phyloP scores from a whole-genome alignment of 2,113 vertebrate species.

The Callopanchax toddi region DNA sequence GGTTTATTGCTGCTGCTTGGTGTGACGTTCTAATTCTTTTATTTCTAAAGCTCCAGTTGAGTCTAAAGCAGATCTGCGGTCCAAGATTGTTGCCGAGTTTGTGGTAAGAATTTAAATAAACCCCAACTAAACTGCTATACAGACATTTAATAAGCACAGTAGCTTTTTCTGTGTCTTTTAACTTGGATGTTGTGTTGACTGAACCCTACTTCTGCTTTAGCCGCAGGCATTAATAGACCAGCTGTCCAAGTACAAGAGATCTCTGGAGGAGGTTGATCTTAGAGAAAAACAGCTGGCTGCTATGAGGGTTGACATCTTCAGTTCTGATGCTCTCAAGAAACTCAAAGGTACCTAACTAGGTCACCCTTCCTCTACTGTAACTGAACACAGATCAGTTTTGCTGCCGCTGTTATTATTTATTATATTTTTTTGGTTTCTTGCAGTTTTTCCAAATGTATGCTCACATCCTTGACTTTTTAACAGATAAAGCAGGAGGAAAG shows the following conservation, averaged over 20 bases:
- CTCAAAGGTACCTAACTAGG: slow-evolving; percentile 87
- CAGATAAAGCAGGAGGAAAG: slow-evolving; percentile 97
- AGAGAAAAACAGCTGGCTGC: slow-evolving; percentile 94
- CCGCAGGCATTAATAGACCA: slow-evolving; percentile 91
- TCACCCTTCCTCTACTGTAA: not conserved
- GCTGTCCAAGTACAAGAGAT: slow-evolving; percentile 84
- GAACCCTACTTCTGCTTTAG: slow-evolving; percentile 69
- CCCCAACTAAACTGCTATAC: not conserved
- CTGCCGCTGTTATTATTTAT: not conserved
- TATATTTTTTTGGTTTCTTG: not conserved
- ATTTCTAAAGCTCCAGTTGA: slow-evolving; percentile 80
- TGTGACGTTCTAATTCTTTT: not conserved
- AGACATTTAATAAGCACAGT: not conserved
- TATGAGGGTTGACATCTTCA: slow-evolving; percentile 95
- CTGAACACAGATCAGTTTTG: not conserved
- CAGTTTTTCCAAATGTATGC: not conserved
- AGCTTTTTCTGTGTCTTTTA: not conserved
- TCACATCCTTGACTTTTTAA: slow-evolving; percentile 5
- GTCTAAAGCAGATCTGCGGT: slow-evolving; percentile 89
- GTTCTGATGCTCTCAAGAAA: slow-evolving; percentile 90
- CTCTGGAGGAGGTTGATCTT: slow-evolving; percentile 89
- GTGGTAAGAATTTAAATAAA: slow-evolving; percentile 76
- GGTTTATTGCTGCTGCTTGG: not conserved
- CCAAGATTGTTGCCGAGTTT: slow-evolving; percentile 96
- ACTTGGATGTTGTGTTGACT: not conserved